Conservation (phyloP, 1,140 invertebrate species). For the Macrobrachium rosenbergii region DNA sequence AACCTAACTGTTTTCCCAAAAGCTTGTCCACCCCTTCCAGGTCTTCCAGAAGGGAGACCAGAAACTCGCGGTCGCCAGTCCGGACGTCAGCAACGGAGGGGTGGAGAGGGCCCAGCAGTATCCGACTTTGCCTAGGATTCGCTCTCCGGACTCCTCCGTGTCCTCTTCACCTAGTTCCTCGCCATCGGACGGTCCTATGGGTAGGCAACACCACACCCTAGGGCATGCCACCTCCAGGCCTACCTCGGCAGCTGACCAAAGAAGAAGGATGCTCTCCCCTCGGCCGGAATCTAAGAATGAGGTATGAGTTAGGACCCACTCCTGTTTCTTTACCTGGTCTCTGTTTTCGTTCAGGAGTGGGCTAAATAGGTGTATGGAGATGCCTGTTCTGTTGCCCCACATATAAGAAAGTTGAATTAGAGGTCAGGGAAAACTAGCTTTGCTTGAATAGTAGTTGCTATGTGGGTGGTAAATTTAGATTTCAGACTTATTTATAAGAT, state of each 20-base stretch:
- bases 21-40: constrained; percentile 26
- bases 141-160: constrained; percentile 53
- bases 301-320: background rate
- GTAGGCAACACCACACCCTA: background rate
- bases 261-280: constrained; percentile 43
- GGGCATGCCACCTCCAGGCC: constrained; percentile 14
- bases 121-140: constrained; percentile 48
- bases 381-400: background rate
- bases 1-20: too few relatives aligned
- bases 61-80: constrained; percentile 56
- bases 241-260: constrained; percentile 33
- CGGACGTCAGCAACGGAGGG: constrained; percentile 29
- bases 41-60: constrained; percentile 65
- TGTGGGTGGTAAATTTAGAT: too few relatives aligned
- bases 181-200: constrained; percentile 33
- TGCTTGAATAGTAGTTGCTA: too few relatives aligned
- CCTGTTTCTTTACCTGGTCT: background rate
- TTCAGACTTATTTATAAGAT: too few relatives aligned
- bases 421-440: too few relatives aligned
- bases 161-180: constrained; percentile 45
- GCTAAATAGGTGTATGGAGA: background rate
- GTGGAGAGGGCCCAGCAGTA: constrained; percentile 53
- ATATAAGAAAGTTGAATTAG: too few relatives aligned
- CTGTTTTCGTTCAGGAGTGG: background rate
- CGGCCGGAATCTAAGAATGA: constrained; percentile 56